Percentiles rank a stretch among this genome's conserved stretches.
Conservation (phyloP, 1,140 invertebrate species). For the Brachionus rubens region DNA sequence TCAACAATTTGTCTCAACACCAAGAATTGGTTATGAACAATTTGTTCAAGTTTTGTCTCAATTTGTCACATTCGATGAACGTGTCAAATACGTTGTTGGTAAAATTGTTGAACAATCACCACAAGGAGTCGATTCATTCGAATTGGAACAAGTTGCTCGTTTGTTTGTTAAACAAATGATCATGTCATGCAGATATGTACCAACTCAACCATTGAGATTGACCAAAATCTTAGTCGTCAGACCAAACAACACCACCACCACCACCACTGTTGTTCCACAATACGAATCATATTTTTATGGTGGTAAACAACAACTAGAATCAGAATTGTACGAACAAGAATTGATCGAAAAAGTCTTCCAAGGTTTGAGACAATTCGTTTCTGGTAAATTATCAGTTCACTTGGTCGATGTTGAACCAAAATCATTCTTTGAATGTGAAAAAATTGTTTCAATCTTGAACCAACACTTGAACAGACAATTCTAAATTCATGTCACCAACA, state of each 20-base stretch:
- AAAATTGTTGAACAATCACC: slow-evolving; percentile 20
- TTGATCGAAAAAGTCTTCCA: too few species aligned
- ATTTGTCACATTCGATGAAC: not conserved
- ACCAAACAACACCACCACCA: not conserved
- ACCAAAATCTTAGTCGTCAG: slow-evolving; percentile 19
- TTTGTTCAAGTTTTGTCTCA: slow-evolving; percentile 13
- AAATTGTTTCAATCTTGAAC: too few species aligned
- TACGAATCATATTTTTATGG: too few species aligned
- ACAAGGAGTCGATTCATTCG: not conserved
- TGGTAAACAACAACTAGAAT: too few species aligned
- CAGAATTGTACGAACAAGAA: too few species aligned
- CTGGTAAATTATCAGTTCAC: too few species aligned
- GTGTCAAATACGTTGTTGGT: slow-evolving; percentile 26
- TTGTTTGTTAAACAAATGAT: slow-evolving; percentile 2
- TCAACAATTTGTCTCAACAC: slow-evolving; percentile 18
- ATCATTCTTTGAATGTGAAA: too few species aligned
- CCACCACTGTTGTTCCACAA: too few species aligned
- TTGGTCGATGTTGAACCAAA: too few species aligned
- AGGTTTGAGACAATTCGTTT: too few species aligned
- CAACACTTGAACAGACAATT: too few species aligned
- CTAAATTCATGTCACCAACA: too few species aligned
- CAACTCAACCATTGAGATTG: slow-evolving; percentile 21
- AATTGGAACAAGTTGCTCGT: slow-evolving; percentile 17
- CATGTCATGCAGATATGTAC: slow-evolving; percentile 21
- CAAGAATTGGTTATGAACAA: slow-evolving; percentile 2